These are phyloP conservation scores for Sebastes kiyomatsui DNA, from an alignment of 2,797 vertebrate genomes.

Conservation along the genomic window DNA sequence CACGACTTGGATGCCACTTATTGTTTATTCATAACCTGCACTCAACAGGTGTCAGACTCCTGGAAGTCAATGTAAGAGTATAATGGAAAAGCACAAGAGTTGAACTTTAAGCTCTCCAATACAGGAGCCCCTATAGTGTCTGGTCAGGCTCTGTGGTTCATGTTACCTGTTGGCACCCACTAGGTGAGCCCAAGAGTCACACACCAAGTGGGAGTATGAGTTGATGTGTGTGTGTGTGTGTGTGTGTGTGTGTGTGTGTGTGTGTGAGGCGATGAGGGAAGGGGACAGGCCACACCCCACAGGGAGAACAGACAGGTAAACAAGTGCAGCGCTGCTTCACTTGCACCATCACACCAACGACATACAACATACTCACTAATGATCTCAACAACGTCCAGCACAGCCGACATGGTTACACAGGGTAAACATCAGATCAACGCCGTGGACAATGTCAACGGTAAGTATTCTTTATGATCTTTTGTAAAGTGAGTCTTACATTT, in stretches of 20 bases:
- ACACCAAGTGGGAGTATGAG: not conserved
- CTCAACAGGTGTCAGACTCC: slow-evolving; percentile 45
- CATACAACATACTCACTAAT: slow-evolving; percentile 14
- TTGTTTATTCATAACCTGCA: slow-evolving; percentile 67
- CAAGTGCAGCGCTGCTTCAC: slow-evolving; percentile 22
- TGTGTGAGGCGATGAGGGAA: slow-evolving; percentile 8
- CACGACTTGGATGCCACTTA: slow-evolving; percentile 24
- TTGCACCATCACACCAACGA: not conserved
- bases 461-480: not conserved
- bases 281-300: slow-evolving; percentile 47
- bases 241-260: not conserved
- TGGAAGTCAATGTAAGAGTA: not conserved
- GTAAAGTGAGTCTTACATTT: not conserved
- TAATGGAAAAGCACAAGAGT: not conserved
- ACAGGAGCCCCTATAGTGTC: not conserved
- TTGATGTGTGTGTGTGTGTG: not conserved
- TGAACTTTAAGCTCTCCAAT: slow-evolving; percentile 1
- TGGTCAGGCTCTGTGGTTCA: not conserved
- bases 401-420: slow-evolving; percentile 67
- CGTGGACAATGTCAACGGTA: slow-evolving; percentile 66
- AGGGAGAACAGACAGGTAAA: slow-evolving; percentile 33
- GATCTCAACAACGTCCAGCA: slow-evolving; percentile 61
- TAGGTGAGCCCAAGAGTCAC: not conserved
- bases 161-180: slow-evolving; percentile 31
- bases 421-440: slow-evolving; percentile 63